These are phyloP conservation scores for Alces alces DNA, from an alignment of 2,113 vertebrate species.

Conservation along the genomic window DNA sequence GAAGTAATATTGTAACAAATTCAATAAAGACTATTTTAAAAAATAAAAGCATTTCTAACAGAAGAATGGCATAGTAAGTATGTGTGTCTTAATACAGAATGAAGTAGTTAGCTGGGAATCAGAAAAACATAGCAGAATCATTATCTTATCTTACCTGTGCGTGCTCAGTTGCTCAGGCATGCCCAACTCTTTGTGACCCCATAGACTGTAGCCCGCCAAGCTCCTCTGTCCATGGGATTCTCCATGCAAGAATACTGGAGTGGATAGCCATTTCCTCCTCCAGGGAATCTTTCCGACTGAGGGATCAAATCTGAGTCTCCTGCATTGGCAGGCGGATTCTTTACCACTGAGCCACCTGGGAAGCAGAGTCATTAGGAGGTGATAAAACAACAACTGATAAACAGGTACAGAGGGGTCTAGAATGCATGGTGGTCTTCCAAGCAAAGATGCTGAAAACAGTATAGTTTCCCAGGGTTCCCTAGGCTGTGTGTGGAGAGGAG, in stretches of 20 bases:
- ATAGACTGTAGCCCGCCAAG: not conserved
- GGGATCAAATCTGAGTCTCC: not conserved
- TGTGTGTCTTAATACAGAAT: not conserved
- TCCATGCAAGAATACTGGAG: not conserved
- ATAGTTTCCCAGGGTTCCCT: not conserved
- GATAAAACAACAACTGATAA: not conserved
- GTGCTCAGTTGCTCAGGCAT: not conserved
- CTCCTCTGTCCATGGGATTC: not conserved
- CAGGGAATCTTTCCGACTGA: not conserved
- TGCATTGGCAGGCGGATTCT: not conserved
- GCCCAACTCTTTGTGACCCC: not conserved
- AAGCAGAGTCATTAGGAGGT: not conserved
- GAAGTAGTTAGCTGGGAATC: not conserved
- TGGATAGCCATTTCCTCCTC: not conserved
- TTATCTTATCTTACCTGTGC: not conserved
- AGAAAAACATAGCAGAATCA: not conserved
- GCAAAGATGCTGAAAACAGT: rapidly evolving
- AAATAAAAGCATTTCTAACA: not conserved
- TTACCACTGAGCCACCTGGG: not conserved
- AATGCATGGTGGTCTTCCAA: not conserved
- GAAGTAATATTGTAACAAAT: not conserved
- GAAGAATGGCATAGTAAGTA: not conserved
- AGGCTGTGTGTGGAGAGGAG: not conserved
- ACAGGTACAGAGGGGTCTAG: rapidly evolving
- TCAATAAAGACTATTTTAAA: not conserved